Percentiles rank a stretch among this genome's conserved stretches.
These are phyloP conservation scores for Sarcoramphus papa DNA, from an alignment of 2,797 vertebrate species.

Conservation along the genomic window DNA sequence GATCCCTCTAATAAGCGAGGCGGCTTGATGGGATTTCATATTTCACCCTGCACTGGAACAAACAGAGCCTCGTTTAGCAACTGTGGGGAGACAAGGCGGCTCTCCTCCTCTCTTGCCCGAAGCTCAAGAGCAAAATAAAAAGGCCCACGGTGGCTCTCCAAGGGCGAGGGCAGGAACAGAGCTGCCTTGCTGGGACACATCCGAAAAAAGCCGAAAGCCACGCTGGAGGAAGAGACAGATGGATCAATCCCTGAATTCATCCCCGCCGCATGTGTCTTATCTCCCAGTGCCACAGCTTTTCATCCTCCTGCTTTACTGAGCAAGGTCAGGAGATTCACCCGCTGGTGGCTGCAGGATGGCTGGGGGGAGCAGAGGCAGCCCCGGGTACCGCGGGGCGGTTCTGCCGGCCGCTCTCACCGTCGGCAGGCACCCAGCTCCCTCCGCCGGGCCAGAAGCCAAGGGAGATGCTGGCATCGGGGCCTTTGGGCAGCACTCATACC, in stretches of 20 bases:
- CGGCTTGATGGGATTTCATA: slow-evolving; percentile 64
- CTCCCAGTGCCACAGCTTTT: background rate
- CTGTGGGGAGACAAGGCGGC: background rate
- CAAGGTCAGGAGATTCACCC: background rate
- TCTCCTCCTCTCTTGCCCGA: background rate
- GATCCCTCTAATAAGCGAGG: slow-evolving; percentile 66
- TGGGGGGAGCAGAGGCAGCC: background rate
- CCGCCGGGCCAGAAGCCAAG: background rate
- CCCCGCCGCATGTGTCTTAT: background rate
- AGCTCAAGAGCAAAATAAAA: slow-evolving; percentile 6
- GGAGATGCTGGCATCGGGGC: background rate
- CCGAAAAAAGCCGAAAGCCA: background rate
- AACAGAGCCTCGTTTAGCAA: slow-evolving; percentile 46
- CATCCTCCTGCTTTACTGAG: background rate
- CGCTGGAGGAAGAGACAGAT: background rate
- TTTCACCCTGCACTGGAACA: slow-evolving; percentile 53
- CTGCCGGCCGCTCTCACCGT: fast-evolving
- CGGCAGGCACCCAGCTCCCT: background rate
- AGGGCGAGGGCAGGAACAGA: background rate
- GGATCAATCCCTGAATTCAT: background rate
- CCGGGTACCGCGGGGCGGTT: fast-evolving
- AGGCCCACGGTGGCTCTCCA: background rate
- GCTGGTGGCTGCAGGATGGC: background rate
- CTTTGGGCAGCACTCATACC: background rate
- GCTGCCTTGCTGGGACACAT: background rate